These are phyloP conservation scores for Chiridota heheva DNA, from an alignment of 35 echinoderm and acorn worm species.

Conservation along the genomic window DNA sequence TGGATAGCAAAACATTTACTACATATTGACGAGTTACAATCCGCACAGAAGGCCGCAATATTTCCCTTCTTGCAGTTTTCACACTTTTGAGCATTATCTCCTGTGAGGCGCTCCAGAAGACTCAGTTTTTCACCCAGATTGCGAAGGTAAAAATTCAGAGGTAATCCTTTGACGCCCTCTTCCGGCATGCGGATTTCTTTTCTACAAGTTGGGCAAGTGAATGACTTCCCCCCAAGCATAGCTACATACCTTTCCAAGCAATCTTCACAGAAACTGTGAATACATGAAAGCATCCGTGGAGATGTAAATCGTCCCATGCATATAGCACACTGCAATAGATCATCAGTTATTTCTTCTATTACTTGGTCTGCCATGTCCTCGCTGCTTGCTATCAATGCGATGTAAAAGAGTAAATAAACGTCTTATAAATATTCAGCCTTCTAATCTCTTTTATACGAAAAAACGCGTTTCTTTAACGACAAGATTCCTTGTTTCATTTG, in stretches of 20 bases:
- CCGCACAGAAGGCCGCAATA: background rate
- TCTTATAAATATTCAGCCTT: too few species aligned
- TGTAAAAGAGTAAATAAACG: too few species aligned
- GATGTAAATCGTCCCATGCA: conserved; percentile 13
- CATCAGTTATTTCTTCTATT: background rate
- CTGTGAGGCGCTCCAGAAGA: background rate
- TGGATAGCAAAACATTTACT: background rate
- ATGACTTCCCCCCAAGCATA: background rate
- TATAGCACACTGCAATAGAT: conserved; percentile 15
- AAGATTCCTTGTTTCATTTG: too few species aligned
- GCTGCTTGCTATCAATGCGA: too few species aligned
- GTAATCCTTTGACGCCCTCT: conserved; percentile 13
- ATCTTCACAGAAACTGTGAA: conserved; percentile 17
- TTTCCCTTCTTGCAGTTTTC: background rate
- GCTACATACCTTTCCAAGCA: background rate
- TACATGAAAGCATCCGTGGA: conserved; percentile 24
- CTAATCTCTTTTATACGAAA: too few species aligned
- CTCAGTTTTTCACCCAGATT: conserved; percentile 5
- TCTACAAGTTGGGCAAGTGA: conserved; percentile 34
- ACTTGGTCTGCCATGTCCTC: background rate
- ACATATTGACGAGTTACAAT: conserved; percentile 28
- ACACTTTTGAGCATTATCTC: background rate
- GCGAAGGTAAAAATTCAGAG: conserved; percentile 2
- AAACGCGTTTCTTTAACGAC: too few species aligned
- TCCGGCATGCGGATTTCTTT: background rate